Evolutionary conservation across 2,113 vertebrate genomes (phyloP).

Genomic region (Mormoops blainvillei): DNA sequence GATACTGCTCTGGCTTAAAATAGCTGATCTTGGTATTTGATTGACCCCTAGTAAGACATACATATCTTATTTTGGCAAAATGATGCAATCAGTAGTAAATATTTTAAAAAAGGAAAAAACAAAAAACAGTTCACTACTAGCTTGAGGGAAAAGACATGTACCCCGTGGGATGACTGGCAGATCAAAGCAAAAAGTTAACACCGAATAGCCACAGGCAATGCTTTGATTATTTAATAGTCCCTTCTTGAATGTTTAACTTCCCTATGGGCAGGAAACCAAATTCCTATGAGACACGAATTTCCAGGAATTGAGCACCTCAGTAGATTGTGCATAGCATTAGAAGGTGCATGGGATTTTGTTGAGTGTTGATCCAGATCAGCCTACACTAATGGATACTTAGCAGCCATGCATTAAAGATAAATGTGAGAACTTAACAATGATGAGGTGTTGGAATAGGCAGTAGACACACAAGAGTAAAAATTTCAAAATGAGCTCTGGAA

Average conservation of each 20-base stretch:
- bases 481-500: background rate
- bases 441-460: background rate
- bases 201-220: slow-evolving; percentile 14
- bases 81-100: background rate
- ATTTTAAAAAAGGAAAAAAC: background rate
- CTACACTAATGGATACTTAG: background rate
- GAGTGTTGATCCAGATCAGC: background rate
- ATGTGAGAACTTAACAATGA: background rate
- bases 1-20: background rate
- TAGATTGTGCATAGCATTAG: background rate
- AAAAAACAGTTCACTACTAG: background rate
- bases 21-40: background rate
- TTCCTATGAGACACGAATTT: background rate
- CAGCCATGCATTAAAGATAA: background rate
- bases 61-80: background rate
- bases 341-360: background rate
- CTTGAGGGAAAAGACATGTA: slow-evolving; percentile 13
- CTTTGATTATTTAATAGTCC: slow-evolving; percentile 54
- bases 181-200: slow-evolving; percentile 55
- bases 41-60: background rate
- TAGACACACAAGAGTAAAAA: background rate
- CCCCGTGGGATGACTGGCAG: background rate
- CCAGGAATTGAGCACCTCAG: background rate
- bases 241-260: slow-evolving; percentile 53
- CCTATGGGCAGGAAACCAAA: background rate